These are phyloP conservation scores for Dermatemys mawii DNA, from an alignment of 2,113 vertebrate genomes.

Conservation along the genomic window DNA sequence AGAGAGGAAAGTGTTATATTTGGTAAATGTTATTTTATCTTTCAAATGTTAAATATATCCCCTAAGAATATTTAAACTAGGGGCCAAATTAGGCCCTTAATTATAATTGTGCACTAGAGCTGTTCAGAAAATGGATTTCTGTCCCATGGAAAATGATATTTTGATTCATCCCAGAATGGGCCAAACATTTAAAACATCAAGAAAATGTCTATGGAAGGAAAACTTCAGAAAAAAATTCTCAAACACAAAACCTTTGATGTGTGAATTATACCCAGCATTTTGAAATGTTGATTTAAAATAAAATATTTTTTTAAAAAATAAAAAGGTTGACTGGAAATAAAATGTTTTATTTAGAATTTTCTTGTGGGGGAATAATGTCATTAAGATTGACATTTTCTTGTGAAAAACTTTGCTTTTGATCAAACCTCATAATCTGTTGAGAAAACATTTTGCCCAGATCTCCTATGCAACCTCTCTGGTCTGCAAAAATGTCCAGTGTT, in stretches of 20 bases:
- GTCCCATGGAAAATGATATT: not conserved
- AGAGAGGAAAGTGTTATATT: too few relatives aligned
- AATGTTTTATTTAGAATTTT: not conserved
- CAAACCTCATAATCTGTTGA: not conserved
- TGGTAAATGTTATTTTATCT: not conserved
- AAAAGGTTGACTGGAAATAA: not conserved
- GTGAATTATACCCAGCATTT: accelerated
- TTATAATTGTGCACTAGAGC: accelerated
- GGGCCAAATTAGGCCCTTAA: accelerated
- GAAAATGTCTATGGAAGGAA: accelerated
- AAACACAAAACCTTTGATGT: not conserved
- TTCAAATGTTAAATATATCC: not conserved
- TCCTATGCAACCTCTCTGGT: not conserved
- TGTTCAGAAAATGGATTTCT: not conserved
- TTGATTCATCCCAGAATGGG: not conserved
- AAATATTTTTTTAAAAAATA: not conserved
- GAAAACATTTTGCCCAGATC: not conserved
- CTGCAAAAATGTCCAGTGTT: not conserved
- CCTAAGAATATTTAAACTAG: accelerated
- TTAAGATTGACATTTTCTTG: not conserved
- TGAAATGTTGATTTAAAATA: not conserved
- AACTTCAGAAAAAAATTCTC: accelerated
- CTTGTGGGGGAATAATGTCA: not conserved
- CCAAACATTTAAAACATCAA: not conserved
- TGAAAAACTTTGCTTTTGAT: not conserved